A percentile compares a stretch with the other conserved stretches of the same genome.
Evolutionary conservation across 2,888 invertebrate genomes (phyloP).

Genomic region (Mythimna pallens): DNA sequence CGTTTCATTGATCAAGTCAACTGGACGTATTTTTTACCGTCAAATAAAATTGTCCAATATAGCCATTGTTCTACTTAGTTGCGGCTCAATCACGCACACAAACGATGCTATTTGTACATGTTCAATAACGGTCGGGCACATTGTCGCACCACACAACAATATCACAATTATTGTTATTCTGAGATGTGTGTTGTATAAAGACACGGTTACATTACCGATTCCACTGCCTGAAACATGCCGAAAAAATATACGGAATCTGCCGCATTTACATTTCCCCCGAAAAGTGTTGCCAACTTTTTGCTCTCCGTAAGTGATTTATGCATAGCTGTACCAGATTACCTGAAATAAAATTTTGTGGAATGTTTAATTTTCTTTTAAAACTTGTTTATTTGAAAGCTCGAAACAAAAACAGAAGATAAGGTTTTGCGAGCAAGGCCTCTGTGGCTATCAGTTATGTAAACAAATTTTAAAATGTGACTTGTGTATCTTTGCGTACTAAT

Average conservation of each 20-base stretch:
- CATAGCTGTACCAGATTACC: constrained; percentile 39
- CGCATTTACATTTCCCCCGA: constrained; percentile 36
- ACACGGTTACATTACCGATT: constrained; percentile 27
- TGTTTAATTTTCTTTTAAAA: constrained; percentile 31
- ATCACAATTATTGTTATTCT: constrained; percentile 62
- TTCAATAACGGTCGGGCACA: constrained; percentile 55
- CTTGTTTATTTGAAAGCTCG: constrained; percentile 27
- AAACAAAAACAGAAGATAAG: constrained; percentile 44
- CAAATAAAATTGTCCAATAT: constrained; percentile 39
- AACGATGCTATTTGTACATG: constrained; percentile 48
- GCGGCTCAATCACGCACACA: constrained; percentile 41
- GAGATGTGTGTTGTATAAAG: constrained; percentile 47
- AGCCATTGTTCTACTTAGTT: constrained; percentile 56
- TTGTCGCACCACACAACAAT: constrained; percentile 57
- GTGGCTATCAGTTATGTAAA: constrained; percentile 33
- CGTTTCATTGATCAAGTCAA: constrained; percentile 43
- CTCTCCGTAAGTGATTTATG: constrained; percentile 31
- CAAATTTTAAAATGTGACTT: constrained; percentile 10
- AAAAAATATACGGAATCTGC: constrained; percentile 27
- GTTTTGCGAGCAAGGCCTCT: constrained; percentile 42
- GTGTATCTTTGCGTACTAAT: constrained; percentile 15
- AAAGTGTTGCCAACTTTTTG: constrained; percentile 41
- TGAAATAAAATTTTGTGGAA: constrained; percentile 33
- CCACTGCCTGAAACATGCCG: background rate
- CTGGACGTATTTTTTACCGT: constrained; percentile 40